Evolutionary conservation across 2,888 invertebrate genomes (phyloP), one percentile per base, ranked within the genome.

Genomic region (Caenorhabditis sulstoni): DNA sequence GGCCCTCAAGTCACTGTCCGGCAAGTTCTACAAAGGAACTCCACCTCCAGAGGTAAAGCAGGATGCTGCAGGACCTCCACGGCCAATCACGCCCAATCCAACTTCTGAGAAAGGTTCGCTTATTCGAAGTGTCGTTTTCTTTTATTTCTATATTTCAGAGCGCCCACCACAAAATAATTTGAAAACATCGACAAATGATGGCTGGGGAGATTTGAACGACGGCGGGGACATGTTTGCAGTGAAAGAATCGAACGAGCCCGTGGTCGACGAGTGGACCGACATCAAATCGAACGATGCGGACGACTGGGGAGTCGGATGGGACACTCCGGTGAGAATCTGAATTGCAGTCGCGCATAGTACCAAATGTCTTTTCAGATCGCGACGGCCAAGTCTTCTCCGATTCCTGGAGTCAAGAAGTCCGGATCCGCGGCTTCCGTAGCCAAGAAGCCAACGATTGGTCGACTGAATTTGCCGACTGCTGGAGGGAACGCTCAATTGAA

Each of bases 1-100:
- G 89, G 90, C 90, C 14, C 68, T 90, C 22, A 89, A 90, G 70
- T 85, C 89, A 4, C 65, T 89, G 14, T 88, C 88, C 35, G 90
- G 89, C 1, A 89, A 90, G 75, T 88, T 89, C 71, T 88, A 89
- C 81, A 89, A 89, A 62, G 82, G 85, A 20, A 61, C 87, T 18
- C 75, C 81, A 0, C 83, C 84, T 12, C 53, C 82, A 29, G 67
- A 65, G 23, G 66, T 55, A 3, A 67, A 62, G 37, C 65, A 44
- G 16, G 29, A 3, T 7, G 29, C 29, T 29, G 29, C 29, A 7
- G 55, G 59, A 44, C 41, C 67, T 57, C 39, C 76, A 20, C 59
- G 68, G 50, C 74, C 66, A 47, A 68, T 47, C 7, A 65, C 71
- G 16, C 81, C 64, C 5, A 67, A 53, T 53, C 55, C 53, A 1